Percentiles rank a stretch among this genome's conserved stretches.
phyloP scores from a whole-genome alignment of 2,113 vertebrate species.

The Willisornis vidua region DNA sequence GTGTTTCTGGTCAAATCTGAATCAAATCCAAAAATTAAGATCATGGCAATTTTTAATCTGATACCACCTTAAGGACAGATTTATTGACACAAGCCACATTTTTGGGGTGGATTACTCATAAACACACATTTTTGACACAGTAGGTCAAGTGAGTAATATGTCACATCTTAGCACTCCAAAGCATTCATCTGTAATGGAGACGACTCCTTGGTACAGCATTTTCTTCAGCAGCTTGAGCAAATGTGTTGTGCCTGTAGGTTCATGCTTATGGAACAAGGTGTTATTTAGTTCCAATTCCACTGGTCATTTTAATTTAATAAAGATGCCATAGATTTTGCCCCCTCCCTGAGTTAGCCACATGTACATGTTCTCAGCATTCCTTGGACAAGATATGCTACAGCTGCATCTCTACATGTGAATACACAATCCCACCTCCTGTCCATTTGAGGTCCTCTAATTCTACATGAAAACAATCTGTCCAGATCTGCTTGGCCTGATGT shows the following conservation, averaged over 20 bases:
- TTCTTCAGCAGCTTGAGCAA: not conserved
- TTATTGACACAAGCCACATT: not conserved
- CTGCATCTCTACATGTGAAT: not conserved
- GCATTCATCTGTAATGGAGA: not conserved
- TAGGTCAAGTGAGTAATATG: not conserved
- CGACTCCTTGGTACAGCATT: not conserved
- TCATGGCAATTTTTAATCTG: not conserved
- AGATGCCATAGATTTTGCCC: not conserved
- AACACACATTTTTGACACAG: not conserved
- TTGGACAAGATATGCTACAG: not conserved
- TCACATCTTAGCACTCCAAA: not conserved
- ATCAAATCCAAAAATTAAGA: not conserved
- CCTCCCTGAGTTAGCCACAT: not conserved
- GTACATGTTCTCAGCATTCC: not conserved
- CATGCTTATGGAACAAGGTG: not conserved
- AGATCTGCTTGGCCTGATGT: not conserved
- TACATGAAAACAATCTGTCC: not conserved
- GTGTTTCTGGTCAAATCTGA: not conserved
- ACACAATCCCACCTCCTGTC: not conserved
- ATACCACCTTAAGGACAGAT: not conserved
- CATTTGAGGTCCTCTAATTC: not conserved
- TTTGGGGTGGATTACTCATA: not conserved
- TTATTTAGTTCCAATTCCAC: not conserved
- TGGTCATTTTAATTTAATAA: not conserved
- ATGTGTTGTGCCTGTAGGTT: not conserved